Evolutionary conservation across 1,140 invertebrate genomes (phyloP).

Genomic region (Zaprionus africanus): DNA sequence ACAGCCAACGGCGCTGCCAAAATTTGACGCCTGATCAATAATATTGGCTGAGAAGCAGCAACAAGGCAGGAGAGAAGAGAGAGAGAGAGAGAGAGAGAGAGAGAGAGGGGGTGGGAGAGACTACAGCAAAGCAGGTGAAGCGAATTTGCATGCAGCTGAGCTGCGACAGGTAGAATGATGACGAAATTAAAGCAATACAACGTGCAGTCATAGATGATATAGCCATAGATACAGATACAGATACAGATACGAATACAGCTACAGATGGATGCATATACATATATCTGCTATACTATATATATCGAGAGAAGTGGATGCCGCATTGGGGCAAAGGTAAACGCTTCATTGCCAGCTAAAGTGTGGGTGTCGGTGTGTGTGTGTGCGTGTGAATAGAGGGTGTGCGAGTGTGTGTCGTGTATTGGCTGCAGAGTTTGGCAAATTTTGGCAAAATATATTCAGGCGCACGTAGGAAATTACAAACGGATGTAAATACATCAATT

Average conservation of each 20-base stretch:
- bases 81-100: not conserved
- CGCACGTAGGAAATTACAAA: conserved; percentile 79
- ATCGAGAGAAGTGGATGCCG: conserved; percentile 3
- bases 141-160: conserved; percentile 66
- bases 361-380: conserved; percentile 2
- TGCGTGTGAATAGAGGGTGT: conserved; percentile 27
- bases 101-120: not conserved
- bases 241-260: too few relatives aligned
- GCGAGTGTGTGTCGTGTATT: conserved; percentile 28
- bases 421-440: conserved; percentile 52
- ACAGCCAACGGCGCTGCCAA: conserved; percentile 38
- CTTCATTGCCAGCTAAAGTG: conserved; percentile 24
- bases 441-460: conserved; percentile 67
- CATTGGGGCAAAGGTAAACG: conserved; percentile 31
- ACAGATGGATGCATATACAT: conserved; percentile 10
- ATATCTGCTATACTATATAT: not conserved
- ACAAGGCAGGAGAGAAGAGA: not conserved
- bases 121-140: conserved; percentile 13
- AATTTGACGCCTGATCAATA: conserved; percentile 78
- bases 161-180: conserved; percentile 59
- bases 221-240: conserved; percentile 17
- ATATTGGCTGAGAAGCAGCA: conserved; percentile 59
- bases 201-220: conserved; percentile 45
- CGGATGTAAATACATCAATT: conserved; percentile 80
- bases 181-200: conserved; percentile 78